Evolutionary conservation across 2,797 vertebrate genomes (phyloP), one percentile per base, ranked within the genome.

Genomic region (Valencia hispanica): DNA sequence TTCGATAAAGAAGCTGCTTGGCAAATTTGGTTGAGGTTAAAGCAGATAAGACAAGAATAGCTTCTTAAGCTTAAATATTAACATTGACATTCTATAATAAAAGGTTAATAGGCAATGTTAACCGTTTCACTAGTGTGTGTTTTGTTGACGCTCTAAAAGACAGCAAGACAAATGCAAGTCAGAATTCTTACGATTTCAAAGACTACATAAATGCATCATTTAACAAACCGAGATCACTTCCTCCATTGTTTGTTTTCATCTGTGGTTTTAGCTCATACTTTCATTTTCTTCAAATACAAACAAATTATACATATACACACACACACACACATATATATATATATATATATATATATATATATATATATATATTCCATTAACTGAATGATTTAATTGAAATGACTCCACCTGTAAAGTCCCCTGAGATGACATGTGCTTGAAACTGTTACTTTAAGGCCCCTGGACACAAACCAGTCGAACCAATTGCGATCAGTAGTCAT

Each of bases 151-250:
- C 61, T 12, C 34, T 39, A 22, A 61, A 61, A 32, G 22, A 41
- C 1, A 15, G 39, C 0, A 14, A 68, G 39, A n/a, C 25, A 39
- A 25, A 43, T 65, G 34, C 25, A 2, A 0, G 0, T 65, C 18
- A 65, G 72, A 78, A 73, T 76, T 84, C 79, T 69, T 14, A 86
- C 32, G n/a, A 12, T 78, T 69, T 65, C 17, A 0, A 4, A 11
- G 0, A 15, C n/a, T 0, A 15, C 10, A 0, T 2, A 59, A 91
- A 91, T 4, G 78, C 20, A 2, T 57, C 88, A 79, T 70, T 68
- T 57, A 83, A 80, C 48, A 22, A 39, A 39, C 77, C 89, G 88
- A 92, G 83, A 85, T 93, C 91, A 92, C 84, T 88, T 92, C 91
- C 90, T 88, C 59, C 79, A 47, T 63, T 20, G 18, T 47, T 78